phyloP scores from a whole-genome alignment of 2,113 vertebrate genomes.

The Datnioides undecimradiatus region DNA sequence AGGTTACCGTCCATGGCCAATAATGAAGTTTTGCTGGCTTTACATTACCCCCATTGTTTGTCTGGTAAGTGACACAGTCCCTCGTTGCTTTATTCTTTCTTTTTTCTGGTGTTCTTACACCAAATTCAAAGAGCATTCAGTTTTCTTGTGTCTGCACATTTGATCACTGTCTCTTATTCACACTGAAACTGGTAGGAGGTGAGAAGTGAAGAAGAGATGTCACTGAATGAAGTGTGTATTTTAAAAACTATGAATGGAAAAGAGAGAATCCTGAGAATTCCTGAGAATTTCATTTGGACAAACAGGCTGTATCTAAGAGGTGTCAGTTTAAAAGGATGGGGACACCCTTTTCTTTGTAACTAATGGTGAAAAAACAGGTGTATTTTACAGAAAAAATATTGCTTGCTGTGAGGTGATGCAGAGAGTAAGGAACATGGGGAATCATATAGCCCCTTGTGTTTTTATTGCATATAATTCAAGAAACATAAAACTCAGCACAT shows the following conservation, averaged over 20 bases:
- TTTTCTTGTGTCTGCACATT: neutral
- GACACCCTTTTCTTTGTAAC: too few relatives aligned
- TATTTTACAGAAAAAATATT: neutral
- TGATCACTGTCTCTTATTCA: neutral
- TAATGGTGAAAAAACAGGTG: neutral
- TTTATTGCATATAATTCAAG: neutral
- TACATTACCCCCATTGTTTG: constrained; percentile 78
- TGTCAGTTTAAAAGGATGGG: neutral
- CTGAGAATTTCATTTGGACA: neutral
- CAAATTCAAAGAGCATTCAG: neutral
- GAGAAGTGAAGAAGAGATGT: neutral
- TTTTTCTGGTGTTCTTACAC: neutral
- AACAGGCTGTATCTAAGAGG: neutral
- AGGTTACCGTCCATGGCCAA: constrained; percentile 70
- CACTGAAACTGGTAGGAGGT: neutral
- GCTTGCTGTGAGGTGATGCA: too few relatives aligned
- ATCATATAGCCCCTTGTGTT: neutral
- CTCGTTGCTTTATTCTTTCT: neutral
- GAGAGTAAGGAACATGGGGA: neutral
- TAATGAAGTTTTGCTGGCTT: constrained; percentile 81
- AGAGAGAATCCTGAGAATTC: too few relatives aligned
- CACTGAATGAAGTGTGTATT: neutral
- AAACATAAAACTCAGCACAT: too few relatives aligned
- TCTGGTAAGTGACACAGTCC: constrained; percentile 69
- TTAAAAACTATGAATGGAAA: neutral